Conservation (phyloP, 2,113 vertebrate genomes). For the Prunella himalayana region DNA sequence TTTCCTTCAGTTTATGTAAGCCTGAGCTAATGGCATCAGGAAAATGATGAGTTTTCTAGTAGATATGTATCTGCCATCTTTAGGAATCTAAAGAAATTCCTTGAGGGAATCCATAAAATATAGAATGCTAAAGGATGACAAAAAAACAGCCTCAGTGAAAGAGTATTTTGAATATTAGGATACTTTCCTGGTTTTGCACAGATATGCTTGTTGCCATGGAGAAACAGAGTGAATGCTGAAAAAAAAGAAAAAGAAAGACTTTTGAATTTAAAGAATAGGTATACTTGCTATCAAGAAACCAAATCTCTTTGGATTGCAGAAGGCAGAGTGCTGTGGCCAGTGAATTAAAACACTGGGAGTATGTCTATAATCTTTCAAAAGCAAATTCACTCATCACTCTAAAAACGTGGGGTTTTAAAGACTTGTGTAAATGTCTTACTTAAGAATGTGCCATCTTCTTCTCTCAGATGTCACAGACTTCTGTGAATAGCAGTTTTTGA, state of each 20-base stretch:
- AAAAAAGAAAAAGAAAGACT: accelerated
- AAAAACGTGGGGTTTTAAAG: neutral
- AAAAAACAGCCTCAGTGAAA: neutral
- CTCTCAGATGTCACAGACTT: neutral
- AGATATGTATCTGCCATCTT: neutral
- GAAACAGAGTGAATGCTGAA: neutral
- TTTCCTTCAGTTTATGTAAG: neutral
- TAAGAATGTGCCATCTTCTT: neutral
- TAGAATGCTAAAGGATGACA: neutral
- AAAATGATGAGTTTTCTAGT: neutral
- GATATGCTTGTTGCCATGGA: neutral
- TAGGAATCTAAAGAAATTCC: neutral
- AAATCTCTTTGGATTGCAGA: neutral
- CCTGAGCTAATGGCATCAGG: neutral
- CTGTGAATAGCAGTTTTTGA: neutral
- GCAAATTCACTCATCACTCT: neutral
- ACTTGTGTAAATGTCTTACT: neutral
- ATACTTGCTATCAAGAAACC: neutral
- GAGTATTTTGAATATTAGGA: neutral
- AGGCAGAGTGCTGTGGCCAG: neutral
- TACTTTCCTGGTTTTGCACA: neutral
- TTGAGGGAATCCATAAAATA: neutral
- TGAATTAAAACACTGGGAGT: neutral
- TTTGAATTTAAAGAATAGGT: neutral
- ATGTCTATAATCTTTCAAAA: neutral